phyloP scores from a whole-genome alignment of 2,888 invertebrate genomes.

The Lepas anatifera region DNA sequence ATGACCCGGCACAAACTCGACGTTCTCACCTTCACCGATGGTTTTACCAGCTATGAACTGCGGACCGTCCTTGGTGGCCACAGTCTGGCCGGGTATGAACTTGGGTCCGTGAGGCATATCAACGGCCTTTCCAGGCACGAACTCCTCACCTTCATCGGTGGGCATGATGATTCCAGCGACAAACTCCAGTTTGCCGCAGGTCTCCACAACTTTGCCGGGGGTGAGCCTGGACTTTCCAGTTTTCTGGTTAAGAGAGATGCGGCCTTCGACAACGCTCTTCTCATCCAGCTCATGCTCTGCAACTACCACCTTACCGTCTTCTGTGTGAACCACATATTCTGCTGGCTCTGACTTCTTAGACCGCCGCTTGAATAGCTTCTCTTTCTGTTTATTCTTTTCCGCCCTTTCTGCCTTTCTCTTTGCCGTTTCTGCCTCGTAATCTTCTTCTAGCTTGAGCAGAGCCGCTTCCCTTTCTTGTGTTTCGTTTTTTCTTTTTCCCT shows the following conservation, averaged over 20 bases:
- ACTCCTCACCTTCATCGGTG: conserved; percentile 20
- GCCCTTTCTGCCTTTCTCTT: not conserved
- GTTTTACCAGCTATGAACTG: conserved; percentile 25
- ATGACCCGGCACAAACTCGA: conserved; percentile 26
- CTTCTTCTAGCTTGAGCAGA: no score
- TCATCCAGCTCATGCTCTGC: not conserved
- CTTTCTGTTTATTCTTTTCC: not conserved
- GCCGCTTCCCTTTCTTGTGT: not conserved
- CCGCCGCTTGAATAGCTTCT: not conserved
- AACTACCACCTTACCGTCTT: not conserved
- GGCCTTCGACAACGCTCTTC: not conserved
- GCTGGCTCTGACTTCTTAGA: not conserved
- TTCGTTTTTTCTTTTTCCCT: not conserved
- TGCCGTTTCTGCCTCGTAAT: not conserved
- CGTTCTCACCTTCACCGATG: not conserved
- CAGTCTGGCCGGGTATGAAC: conserved; percentile 26
- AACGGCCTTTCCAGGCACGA: conserved; percentile 51
- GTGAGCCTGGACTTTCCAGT: not conserved
- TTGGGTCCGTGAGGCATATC: conserved; percentile 40
- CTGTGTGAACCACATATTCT: not conserved
- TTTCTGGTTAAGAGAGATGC: not conserved
- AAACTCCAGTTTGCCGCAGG: conserved; percentile 14
- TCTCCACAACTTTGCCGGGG: not conserved
- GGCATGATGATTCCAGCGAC: conserved; percentile 40
- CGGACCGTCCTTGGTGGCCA: conserved; percentile 21